Percentiles rank a stretch among this genome's conserved stretches.
Evolutionary conservation across 2,113 vertebrate species (phyloP).

Genomic region (Apodemus sylvaticus): DNA sequence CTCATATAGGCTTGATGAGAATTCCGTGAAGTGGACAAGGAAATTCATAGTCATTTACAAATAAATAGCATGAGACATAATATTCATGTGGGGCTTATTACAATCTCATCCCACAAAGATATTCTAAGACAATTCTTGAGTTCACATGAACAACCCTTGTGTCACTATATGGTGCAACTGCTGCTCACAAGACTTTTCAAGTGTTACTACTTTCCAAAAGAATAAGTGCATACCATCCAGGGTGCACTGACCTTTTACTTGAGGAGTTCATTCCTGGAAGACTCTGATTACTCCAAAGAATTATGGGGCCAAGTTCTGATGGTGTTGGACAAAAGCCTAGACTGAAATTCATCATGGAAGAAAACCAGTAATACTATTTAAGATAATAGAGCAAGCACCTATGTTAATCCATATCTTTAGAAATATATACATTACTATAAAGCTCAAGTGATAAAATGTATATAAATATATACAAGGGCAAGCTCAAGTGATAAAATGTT

Average conservation of each 20-base stretch:
- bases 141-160: no score
- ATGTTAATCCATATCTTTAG: constrained; percentile 16
- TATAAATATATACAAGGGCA: no score
- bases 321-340: constrained; percentile 63
- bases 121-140: background rate
- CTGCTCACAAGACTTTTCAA: background rate
- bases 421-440: no score
- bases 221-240: constrained; percentile 50
- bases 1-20: background rate
- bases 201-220: constrained; percentile 35
- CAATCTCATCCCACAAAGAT: background rate
- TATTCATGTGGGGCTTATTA: background rate
- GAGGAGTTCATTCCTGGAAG: constrained; percentile 63
- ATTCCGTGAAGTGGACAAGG: background rate
- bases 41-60: background rate
- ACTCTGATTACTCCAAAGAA: constrained; percentile 60
- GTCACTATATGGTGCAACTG: no score
- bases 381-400: background rate
- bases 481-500: background rate
- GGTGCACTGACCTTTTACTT: constrained; percentile 64
- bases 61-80: constrained; percentile 7
- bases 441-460: no score
- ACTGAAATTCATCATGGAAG: constrained; percentile 57
- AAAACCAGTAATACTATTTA: constrained; percentile 45
- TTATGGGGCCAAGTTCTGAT: constrained; percentile 36